phyloP scores from a whole-genome alignment of 2,113 vertebrate species.

The Rhombomys opimus region DNA sequence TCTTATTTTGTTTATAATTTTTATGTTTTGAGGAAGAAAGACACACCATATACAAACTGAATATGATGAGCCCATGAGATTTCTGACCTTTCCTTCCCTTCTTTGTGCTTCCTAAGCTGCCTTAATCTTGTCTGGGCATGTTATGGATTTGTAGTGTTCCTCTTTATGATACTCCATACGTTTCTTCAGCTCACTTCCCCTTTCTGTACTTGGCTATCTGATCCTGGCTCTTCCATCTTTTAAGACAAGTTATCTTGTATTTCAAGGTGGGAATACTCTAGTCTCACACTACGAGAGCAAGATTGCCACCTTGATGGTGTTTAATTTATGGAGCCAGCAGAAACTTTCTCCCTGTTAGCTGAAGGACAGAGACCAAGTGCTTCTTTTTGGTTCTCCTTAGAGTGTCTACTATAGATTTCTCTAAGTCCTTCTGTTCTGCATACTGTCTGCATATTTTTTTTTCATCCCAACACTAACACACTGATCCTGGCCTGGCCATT shows the following conservation, averaged over 20 bases:
- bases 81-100: neutral
- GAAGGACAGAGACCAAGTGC: too few relatives aligned
- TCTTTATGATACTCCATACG: rapidly evolving
- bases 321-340: neutral
- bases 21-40: neutral
- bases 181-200: neutral
- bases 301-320: neutral
- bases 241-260: neutral
- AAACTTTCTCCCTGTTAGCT: too few relatives aligned
- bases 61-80: neutral
- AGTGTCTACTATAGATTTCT: neutral
- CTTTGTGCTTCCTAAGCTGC: neutral
- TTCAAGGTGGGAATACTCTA: neutral
- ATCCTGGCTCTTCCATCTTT: neutral
- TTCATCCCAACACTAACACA: neutral
- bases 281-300: too few relatives aligned
- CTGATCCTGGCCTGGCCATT: neutral
- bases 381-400: neutral
- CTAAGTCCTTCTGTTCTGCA: neutral
- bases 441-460: neutral
- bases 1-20: neutral
- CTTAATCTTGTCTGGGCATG: neutral
- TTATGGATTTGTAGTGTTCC: neutral
- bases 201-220: too few relatives aligned
- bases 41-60: neutral